phyloP scores from a whole-genome alignment of 2,888 invertebrate species.

The Hylaea fasciaria region DNA sequence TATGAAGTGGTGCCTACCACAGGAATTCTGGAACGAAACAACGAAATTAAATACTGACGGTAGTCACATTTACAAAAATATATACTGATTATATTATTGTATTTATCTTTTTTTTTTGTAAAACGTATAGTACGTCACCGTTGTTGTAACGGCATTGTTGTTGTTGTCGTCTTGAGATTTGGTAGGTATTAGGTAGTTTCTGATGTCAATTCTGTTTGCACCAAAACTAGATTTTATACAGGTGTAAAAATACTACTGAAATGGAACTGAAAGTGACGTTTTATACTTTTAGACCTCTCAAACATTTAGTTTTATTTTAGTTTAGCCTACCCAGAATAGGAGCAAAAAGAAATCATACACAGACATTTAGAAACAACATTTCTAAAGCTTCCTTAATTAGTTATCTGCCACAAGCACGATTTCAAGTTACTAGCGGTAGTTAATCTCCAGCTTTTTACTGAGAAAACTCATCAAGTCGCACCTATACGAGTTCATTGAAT shows the following conservation, averaged over 20 bases:
- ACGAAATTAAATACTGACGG: slow-evolving; percentile 42
- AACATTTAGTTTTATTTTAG: not conserved
- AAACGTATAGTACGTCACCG: too few species aligned
- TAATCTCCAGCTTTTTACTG: slow-evolving; percentile 40
- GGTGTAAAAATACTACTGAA: too few species aligned
- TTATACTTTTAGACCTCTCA: too few species aligned
- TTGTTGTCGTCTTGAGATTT: too few species aligned
- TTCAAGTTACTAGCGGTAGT: slow-evolving; percentile 1
- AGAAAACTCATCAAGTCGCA: slow-evolving; percentile 67
- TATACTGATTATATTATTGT: not conserved
- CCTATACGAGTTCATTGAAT: slow-evolving; percentile 63
- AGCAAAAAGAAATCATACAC: too few species aligned
- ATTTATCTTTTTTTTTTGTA: not conserved
- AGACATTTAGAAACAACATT: slow-evolving; percentile 3
- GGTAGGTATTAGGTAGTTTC: too few species aligned
- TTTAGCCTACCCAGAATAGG: too few species aligned
- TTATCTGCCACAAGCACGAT: slow-evolving; percentile 17
- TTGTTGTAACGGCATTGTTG: too few species aligned
- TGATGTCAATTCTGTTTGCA: too few species aligned
- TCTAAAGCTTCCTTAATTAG: slow-evolving; percentile 32
- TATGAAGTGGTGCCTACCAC: slow-evolving; percentile 59
- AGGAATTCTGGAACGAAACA: slow-evolving; percentile 52
- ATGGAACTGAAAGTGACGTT: too few species aligned
- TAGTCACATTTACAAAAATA: slow-evolving; percentile 27
- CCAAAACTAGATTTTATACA: too few species aligned